Evolutionary conservation across 2,113 vertebrate species (phyloP), one percentile per base, ranked within the genome.

Genomic region (Nycticryphes semicollaris): DNA sequence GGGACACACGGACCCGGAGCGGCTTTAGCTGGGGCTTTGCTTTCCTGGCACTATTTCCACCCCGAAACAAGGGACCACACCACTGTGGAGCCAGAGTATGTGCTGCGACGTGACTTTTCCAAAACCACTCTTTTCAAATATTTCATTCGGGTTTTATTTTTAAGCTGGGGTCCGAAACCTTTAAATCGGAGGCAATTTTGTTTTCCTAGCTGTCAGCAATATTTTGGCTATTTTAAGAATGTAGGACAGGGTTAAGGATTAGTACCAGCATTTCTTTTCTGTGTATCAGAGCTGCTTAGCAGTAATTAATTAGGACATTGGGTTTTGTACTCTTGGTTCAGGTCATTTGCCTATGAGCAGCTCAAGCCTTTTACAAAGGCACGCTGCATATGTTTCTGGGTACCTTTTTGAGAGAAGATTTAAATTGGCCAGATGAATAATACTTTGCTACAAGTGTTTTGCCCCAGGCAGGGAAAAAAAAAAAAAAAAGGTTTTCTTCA

Each of bases 291-390:
- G 97, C 98, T 95, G 98, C 98, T 98, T 98, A 98, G 98, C 97
- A 96, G 97, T 98, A 98, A 98, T 98, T 98, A 98, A 98, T 98
- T 98, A 98, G 98, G 98, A 98, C 98, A 98, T 97, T 97, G 97
- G 97, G 98, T 98, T 98, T 98, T 98, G 98, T 98, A 97, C 96
- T 98, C 97, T 96, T 94, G 95, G 97, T 98, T 98, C 98, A 98
- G 98, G 98, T 98, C 98, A 98, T 98, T 98, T 98, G 98, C 98
- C 98, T 98, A 98, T 96, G 98, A 98, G 98, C 98, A 87, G 97
- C 97, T 97, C 97, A 33, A 97, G 97, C 97, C 97, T 95, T 98
- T 97, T 89, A 98, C 97, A 98, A 98, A 98, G 97, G 98, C 98
- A 97, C 57, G 63, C 98, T 98, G 98, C 98, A 98, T 98, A 98